Evolutionary conservation across 2,888 invertebrate species (phyloP).

Genomic region (Germaria angustata): DNA sequence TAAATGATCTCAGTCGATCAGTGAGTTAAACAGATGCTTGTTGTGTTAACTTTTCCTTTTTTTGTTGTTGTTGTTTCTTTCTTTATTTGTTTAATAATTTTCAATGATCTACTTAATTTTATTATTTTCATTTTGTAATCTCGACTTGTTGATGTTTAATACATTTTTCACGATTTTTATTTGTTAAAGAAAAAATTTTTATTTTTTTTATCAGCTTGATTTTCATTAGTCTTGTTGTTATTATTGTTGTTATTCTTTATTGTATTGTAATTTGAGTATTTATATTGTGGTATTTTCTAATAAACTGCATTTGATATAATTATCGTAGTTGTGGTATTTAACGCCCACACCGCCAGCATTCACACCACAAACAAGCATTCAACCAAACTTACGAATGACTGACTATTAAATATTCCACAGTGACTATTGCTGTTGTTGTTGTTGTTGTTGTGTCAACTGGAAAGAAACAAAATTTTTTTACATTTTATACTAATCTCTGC

Average conservation of each 20-base stretch:
- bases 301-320: slow-evolving; percentile 56
- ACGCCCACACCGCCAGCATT: slow-evolving; percentile 54
- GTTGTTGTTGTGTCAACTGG: neutral
- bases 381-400: neutral
- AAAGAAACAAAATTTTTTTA: slow-evolving; percentile 10
- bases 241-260: neutral
- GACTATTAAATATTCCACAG: slow-evolving; percentile 19
- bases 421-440: slow-evolving; percentile 14
- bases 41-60: neutral
- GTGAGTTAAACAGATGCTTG: neutral
- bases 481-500: neutral
- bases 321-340: slow-evolving; percentile 59
- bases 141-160: slow-evolving; percentile 43
- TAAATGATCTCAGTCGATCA: neutral
- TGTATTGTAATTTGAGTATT: slow-evolving; percentile 49
- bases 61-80: too few species aligned
- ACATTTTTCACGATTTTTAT: slow-evolving; percentile 45
- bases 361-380: neutral
- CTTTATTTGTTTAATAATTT: too few species aligned
- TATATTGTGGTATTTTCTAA: slow-evolving; percentile 53
- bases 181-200: neutral
- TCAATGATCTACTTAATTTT: slow-evolving; percentile 51
- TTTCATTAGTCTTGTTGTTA: neutral
- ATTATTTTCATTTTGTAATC: neutral
- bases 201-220: slow-evolving; percentile 33